These are phyloP conservation scores for Sebastes hopkinsi DNA, from an alignment of 2,797 vertebrate species.

Conservation along the genomic window DNA sequence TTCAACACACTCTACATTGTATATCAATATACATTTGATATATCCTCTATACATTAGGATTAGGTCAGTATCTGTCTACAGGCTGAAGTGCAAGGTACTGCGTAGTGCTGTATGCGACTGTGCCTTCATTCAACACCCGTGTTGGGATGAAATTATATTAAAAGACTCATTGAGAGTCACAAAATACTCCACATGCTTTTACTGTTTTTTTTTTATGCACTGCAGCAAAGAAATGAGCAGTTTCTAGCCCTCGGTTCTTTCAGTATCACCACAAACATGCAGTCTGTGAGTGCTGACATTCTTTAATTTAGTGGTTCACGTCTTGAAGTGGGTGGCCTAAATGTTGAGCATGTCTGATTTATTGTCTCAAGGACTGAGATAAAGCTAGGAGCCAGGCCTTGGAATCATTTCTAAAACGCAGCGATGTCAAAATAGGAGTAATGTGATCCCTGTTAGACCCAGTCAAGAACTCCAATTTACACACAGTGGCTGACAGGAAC, in stretches of 20 bases:
- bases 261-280: not conserved
- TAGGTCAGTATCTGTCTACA: not conserved
- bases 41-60: not conserved
- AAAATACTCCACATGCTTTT: not conserved
- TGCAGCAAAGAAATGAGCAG: not conserved
- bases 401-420: slow-evolving; percentile 3
- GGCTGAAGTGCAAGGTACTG: not conserved
- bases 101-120: not conserved
- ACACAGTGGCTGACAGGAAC: not conserved
- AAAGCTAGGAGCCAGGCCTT: not conserved
- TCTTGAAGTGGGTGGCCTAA: not conserved
- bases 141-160: not conserved
- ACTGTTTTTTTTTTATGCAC: not conserved
- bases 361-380: slow-evolving; percentile 13
- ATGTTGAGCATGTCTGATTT: slow-evolving; percentile 12
- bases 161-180: not conserved
- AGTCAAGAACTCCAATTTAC: slow-evolving; percentile 1
- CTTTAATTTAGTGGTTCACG: slow-evolving; percentile 1
- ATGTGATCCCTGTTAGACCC: not conserved
- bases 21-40: not conserved
- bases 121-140: not conserved
- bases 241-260: not conserved
- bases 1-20: not conserved
- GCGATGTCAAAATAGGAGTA: not conserved
- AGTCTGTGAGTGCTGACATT: not conserved